These are phyloP conservation scores for Diogma glabrata DNA, from an alignment of 2,888 invertebrate species.

Conservation along the genomic window DNA sequence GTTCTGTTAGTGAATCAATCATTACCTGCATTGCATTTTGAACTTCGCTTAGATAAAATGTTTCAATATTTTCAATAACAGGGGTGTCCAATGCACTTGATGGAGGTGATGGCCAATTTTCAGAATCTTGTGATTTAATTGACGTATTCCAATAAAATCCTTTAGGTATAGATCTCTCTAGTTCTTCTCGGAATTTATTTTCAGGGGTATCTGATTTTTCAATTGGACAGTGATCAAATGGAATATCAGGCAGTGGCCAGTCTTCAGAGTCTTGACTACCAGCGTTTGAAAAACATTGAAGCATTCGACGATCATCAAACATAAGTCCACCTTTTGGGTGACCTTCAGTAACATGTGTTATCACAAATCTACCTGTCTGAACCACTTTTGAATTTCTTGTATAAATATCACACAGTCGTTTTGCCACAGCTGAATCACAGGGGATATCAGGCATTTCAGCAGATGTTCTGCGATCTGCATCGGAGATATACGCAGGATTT, in stretches of 20 bases:
- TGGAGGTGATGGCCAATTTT: conserved; percentile 74
- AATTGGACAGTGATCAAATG: conserved; percentile 37
- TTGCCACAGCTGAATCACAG: conserved; percentile 50
- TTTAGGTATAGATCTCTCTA: conserved; percentile 34
- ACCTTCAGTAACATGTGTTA: conserved; percentile 36
- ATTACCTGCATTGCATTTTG: conserved; percentile 68
- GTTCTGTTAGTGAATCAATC: conserved; percentile 56
- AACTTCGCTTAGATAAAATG: conserved; percentile 65
- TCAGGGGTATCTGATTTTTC: conserved; percentile 15
- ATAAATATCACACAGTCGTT: conserved; percentile 46
- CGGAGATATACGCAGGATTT: conserved; percentile 63
- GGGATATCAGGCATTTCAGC: conserved; percentile 78
- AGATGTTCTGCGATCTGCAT: conserved; percentile 66
- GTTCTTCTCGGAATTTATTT: conserved; percentile 31
- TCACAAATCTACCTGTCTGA: conserved; percentile 31
- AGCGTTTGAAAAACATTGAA: conserved; percentile 38
- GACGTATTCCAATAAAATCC: conserved; percentile 35
- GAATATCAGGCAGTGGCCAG: conserved; percentile 64
- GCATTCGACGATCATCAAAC: conserved; percentile 26
- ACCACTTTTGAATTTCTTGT: conserved; percentile 38
- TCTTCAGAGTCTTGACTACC: conserved; percentile 65
- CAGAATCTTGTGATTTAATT: conserved; percentile 52
- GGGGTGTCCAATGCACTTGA: conserved; percentile 58
- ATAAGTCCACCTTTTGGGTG: conserved; percentile 28
- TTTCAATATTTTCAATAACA: conserved; percentile 64